Evolutionary conservation across 2,113 vertebrate genomes (phyloP), one percentile per base, ranked within the genome.

Genomic region (Chaetorhynchus papuensis): DNA sequence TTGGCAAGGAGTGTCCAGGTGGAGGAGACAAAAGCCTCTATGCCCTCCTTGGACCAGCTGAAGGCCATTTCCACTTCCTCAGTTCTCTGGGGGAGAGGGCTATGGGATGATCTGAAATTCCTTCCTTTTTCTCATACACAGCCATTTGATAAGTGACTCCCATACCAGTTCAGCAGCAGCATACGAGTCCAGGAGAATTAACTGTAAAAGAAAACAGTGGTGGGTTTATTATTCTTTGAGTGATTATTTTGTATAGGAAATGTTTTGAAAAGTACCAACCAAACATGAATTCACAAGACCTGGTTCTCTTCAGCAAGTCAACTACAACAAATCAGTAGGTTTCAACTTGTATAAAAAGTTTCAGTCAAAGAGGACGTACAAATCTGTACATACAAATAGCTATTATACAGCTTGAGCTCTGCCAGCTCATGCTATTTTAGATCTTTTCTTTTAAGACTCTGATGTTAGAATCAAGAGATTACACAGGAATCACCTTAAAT

Each of bases 221-320:
- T 3, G 1, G 5, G 33, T 66, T 88, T 86, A 59, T 92, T 83
- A 47, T 78, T 80, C 63, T 86, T 94, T 59, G 74, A 8, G 16
- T 65, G 15, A 57, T 80, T 45, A 45, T 50, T 65, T 92, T 77
- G 11, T 47, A 54, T 7, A 69, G 27, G 27, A 78, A 89, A 41
- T 54, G 11, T 82, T 93, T 84, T 76, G 21, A 61, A 88, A 93
- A 88, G 14, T 70, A 86, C 13, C 18, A 47, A 8, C 35, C 13
- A 37, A 60, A 79, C 20, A 22, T n/a, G 42, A 63, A 57, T 23
- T 85, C 14, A 23, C 0, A 1, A 8, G 12, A 28, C 12, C 18
- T 88, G 75, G 28, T 27, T 96, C 57, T 94, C 37, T 75, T 95
- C 83, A 93, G n/a, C 47, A 42, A 75, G 69, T 78, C 69, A 95